Conservation (phyloP, 2,888 invertebrate species). For the Nycteola revayana region DNA sequence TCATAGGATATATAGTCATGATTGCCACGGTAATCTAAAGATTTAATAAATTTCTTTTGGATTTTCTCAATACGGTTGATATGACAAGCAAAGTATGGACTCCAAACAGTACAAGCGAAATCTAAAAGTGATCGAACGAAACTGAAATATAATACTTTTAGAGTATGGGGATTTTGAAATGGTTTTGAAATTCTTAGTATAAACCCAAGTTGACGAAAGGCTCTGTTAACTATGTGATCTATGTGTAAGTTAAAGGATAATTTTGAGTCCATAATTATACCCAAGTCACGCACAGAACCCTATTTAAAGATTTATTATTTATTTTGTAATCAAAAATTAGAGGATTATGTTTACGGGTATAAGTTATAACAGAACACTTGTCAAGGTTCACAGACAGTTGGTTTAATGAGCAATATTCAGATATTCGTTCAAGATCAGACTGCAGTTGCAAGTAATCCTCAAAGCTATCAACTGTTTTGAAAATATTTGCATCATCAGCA, state of each 20-base stretch:
- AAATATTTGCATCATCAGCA: conserved; percentile 1
- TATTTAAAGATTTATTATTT: background rate
- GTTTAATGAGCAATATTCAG: too few species aligned
- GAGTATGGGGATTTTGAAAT: conserved; percentile 2
- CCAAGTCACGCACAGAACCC: background rate
- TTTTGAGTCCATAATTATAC: conserved; percentile 1
- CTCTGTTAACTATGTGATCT: conserved; percentile 1
- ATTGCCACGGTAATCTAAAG: too few species aligned
- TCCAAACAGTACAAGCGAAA: conserved; percentile 2
- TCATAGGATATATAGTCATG: too few species aligned
- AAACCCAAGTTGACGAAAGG: conserved; percentile 4
- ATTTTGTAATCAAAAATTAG: conserved; percentile 1
- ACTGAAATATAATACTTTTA: conserved; percentile 3
- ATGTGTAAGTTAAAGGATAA: conserved; percentile 5
- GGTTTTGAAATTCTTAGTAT: conserved; percentile 4
- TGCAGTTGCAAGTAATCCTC: background rate
- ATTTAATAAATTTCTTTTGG: too few species aligned
- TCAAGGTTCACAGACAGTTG: conserved; percentile 2
- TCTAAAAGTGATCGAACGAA: conserved; percentile 3
- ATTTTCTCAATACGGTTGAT: too few species aligned
- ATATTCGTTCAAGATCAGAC: background rate
- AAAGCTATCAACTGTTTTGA: background rate
- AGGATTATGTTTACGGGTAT: conserved; percentile 2
- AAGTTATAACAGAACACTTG: conserved; percentile 2
- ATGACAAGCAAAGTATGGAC: background rate